Evolutionary conservation across 1,140 invertebrate genomes (phyloP).

Genomic region (Lordiphosa mommai): DNA sequence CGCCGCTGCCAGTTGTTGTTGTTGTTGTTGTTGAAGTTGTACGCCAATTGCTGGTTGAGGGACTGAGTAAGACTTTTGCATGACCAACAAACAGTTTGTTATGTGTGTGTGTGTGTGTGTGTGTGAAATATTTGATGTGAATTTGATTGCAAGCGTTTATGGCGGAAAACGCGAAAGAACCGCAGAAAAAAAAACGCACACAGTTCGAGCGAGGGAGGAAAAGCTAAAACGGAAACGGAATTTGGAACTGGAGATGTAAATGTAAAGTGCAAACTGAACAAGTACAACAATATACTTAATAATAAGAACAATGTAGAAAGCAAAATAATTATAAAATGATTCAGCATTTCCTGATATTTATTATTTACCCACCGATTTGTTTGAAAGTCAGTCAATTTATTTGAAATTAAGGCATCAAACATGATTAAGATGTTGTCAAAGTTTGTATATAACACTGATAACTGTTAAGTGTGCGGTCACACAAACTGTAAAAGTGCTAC

Average conservation of each 20-base stretch:
- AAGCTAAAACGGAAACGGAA: constrained; percentile 6
- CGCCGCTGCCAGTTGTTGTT: constrained; percentile 1
- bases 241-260: constrained; percentile 3
- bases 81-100: constrained; percentile 67
- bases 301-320: no score
- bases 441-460: no score
- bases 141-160: constrained; percentile 75
- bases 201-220: constrained; percentile 8
- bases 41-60: constrained; percentile 16
- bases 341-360: no score
- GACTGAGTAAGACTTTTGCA: constrained; percentile 24
- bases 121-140: constrained; percentile 75
- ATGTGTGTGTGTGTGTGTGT: constrained; percentile 23
- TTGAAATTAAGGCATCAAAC: no score
- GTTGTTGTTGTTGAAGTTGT: constrained; percentile 33
- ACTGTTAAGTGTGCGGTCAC: no score
- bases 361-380: no score
- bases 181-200: constrained; percentile 23
- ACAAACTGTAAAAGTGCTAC: no score
- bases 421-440: no score
- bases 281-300: no score
- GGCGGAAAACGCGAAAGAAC: constrained; percentile 59
- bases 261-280: no score
- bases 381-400: no score
- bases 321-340: no score